phyloP scores from a whole-genome alignment of 2,113 vertebrate species.

The Bos javanicus region DNA sequence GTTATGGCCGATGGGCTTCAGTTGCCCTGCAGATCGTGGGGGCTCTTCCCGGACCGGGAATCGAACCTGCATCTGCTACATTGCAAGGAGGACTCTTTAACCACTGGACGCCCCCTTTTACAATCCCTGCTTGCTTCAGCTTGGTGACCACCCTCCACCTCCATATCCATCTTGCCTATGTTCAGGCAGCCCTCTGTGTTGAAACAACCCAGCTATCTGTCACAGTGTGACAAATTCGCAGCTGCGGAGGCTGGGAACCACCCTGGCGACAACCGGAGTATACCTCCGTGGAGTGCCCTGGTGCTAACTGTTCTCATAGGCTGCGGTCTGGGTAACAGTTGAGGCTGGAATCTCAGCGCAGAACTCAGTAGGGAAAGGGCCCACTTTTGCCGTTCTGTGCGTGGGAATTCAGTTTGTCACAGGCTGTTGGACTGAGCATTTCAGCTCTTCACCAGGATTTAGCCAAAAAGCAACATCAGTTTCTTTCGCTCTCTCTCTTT shows the following conservation, averaged over 20 bases:
- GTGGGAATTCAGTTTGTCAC: background rate
- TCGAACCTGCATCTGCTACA: rapidly evolving
- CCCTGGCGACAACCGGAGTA: rapidly evolving
- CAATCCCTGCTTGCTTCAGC: rapidly evolving
- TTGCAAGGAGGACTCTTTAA: background rate
- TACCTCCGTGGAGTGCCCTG: background rate
- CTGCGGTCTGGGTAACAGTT: rapidly evolving
- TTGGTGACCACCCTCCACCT: background rate
- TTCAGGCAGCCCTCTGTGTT: rapidly evolving
- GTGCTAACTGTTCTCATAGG: rapidly evolving
- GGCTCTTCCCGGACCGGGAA: background rate
- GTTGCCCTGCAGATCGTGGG: background rate
- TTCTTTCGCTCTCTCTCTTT: background rate
- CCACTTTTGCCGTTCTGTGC: rapidly evolving
- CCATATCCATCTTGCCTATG: rapidly evolving
- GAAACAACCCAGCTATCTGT: rapidly evolving
- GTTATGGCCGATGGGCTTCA: rapidly evolving
- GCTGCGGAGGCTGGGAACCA: background rate
- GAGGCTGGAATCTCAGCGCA: background rate
- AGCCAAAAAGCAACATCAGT: background rate
- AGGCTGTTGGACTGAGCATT: too few relatives aligned
- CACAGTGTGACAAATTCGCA: background rate
- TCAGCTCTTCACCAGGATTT: background rate
- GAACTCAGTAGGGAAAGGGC: background rate
- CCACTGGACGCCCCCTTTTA: background rate